Evolutionary conservation across 2,797 vertebrate genomes (phyloP), one percentile per base, ranked within the genome.

Genomic region (Tiaroga cobitis): DNA sequence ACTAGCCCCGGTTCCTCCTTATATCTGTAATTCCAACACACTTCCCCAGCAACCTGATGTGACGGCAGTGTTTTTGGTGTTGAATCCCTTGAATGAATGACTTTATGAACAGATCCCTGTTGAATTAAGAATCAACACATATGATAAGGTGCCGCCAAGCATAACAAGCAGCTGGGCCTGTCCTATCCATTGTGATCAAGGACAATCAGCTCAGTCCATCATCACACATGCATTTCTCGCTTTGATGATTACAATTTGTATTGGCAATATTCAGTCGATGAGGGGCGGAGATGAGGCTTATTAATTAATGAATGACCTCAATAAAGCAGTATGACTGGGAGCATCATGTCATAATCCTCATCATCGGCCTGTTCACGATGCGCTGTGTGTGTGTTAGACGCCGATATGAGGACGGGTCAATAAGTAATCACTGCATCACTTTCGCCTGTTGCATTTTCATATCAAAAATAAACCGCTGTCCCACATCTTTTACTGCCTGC

Each of bases 341-440:
- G 94, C 96, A 5, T 37, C 95, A 94, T 96, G 97, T 97, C 97
- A 97, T 98, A 97, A 97, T 97, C 93, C 93, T 85, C 95, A 95
- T 85, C 95, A 95, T 95, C 95, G 92, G 94, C 94, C 94, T 90
- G 96, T 95, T 96, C 95, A 95, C 95, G 94, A 97, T 94, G 91
- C 94, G 89, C 94, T 95, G 95, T 93, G 95, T 94, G 91, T 96
- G 94, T 94, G 92, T 94, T 95, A 92, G 93, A 92, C 93, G 90
- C 93, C 88, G 90, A 93, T 94, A 93, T 91, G 91, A 92, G 94
- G 92, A 94, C 94, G 93, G 91, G 95, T 98, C 97, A 95, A 97
- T 97, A 97, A 94, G 93, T 94, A 95, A 95, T 94, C 94, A 94
- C 67, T 89, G 86, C 84, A 75, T 72, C 89, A 61, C 85, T 88